These are phyloP conservation scores for Drosophila antonietae DNA, from an alignment of 2,888 invertebrate genomes.

Conservation along the genomic window DNA sequence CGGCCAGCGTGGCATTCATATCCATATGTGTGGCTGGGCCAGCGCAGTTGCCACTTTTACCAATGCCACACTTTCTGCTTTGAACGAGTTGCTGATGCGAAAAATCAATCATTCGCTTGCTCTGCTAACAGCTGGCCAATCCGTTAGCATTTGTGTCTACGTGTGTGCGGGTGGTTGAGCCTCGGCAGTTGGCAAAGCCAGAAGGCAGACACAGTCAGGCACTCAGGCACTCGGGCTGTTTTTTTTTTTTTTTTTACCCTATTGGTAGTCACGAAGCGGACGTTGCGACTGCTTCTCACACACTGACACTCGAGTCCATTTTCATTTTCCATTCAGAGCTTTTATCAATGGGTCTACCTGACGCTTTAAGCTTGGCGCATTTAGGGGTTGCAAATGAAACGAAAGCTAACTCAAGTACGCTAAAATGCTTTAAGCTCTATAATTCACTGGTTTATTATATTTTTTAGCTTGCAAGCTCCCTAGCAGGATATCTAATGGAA, in stretches of 20 bases:
- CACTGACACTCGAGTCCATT: slow-evolving; percentile 43
- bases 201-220: not conserved
- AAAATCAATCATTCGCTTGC: slow-evolving; percentile 67
- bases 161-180: slow-evolving; percentile 13
- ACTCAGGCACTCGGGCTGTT: not conserved
- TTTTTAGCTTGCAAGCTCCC: not conserved
- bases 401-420: not conserved
- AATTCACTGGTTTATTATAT: too few relatives aligned
- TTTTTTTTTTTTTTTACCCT: not conserved
- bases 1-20: slow-evolving; percentile 43
- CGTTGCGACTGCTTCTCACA: slow-evolving; percentile 47
- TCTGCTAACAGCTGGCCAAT: slow-evolving; percentile 65
- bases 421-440: not conserved
- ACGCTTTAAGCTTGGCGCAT: slow-evolving; percentile 30
- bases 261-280: slow-evolving; percentile 38
- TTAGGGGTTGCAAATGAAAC: slow-evolving; percentile 33
- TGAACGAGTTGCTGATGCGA: slow-evolving; percentile 33
- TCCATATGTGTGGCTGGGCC: slow-evolving; percentile 33
- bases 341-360: slow-evolving; percentile 22
- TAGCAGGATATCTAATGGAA: not conserved
- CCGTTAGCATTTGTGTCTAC: slow-evolving; percentile 30
- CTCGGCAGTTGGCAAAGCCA: slow-evolving; percentile 15
- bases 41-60: slow-evolving; percentile 9
- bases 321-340: slow-evolving; percentile 10
- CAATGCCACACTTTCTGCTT: not conserved